Base-by-base conservation (phyloP, 2,888 invertebrate species). In the Temnothorax ravouxi region DNA sequence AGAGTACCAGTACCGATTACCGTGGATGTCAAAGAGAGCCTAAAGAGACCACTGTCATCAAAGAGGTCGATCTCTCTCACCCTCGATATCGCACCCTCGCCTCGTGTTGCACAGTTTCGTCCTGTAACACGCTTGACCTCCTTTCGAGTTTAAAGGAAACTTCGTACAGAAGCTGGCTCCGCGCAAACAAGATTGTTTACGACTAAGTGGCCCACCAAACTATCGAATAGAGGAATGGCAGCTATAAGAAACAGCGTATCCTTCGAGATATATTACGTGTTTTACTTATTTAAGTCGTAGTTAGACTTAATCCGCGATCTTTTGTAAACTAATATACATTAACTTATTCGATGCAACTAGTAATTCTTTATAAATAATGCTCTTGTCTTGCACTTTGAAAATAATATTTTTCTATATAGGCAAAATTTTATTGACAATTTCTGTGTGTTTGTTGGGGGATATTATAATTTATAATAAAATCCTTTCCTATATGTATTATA, bases 1-100 rank as follows among this genome's bases (percentile, higher is more conserved):
- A 92, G 89, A 89, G 88, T 86, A 83, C 86, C 82, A 79, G 67
- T 85, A 74, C 75, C 76, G 79, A 86, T 84, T 85, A 85, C 59
- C 79, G 72, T 21, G 79, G 76, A 85, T 84, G 83, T 83, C 88
- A 81, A 81, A 82, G 80, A 76, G 64, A 72, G 64, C 54, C 67
- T 77, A 77, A 76, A 67, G 69, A 72, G 83, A 56, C 66, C 59
- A 72, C 74, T 62, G 41, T 82, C 76, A 74, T 77, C 82, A 85
- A 59, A 75, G 61, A 77, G 54, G 59, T 69, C 56, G 71, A 29
- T 29, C 61, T 47, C 47, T 9, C 44, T 69, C 54, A 47, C 18
- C 15, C 69, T 71, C 18, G 41, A 52, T 21, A 50, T 64, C 62
- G 8, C 13, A 34, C 18, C 34, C 50, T 34, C 34, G 4, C 25